These are phyloP conservation scores for Phaonia tiefii DNA, from an alignment of 2,888 invertebrate genomes.

Conservation along the genomic window DNA sequence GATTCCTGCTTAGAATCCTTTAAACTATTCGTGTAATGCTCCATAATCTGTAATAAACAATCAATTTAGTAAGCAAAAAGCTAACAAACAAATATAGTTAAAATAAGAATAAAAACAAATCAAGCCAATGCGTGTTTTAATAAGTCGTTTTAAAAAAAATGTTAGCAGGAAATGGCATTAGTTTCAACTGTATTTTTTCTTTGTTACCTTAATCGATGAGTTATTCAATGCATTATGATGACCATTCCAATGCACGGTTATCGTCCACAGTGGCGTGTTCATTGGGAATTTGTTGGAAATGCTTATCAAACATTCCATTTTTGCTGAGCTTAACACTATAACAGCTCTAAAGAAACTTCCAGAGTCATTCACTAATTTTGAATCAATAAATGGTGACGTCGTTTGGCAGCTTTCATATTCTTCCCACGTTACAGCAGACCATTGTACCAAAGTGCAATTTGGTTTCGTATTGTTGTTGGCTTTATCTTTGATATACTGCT, in stretches of 20 bases:
- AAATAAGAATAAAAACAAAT: no score
- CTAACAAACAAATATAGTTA: no score
- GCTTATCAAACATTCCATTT: constrained; percentile 88
- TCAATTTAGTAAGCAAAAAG: constrained; percentile 40
- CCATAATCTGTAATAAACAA: constrained; percentile 81
- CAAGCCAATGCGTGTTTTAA: no score
- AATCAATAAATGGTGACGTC: constrained; percentile 78
- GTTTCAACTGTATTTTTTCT: not conserved
- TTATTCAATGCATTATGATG: constrained; percentile 84
- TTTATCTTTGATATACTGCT: constrained; percentile 70
- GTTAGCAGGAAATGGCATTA: no score
- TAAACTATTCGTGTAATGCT: constrained; percentile 80
- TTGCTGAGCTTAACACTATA: constrained; percentile 90
- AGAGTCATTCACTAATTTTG: constrained; percentile 82
- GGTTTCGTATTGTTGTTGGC: constrained; percentile 75
- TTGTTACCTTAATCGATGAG: constrained; percentile 86
- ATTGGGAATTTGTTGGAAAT: constrained; percentile 92
- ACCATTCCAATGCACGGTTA: constrained; percentile 88
- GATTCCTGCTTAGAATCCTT: constrained; percentile 72
- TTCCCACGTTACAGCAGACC: constrained; percentile 86
- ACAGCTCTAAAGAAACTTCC: constrained; percentile 90
- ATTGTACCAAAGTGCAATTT: constrained; percentile 85
- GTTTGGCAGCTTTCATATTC: constrained; percentile 79
- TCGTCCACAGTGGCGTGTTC: constrained; percentile 88
- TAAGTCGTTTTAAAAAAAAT: no score